Evolutionary conservation across 92 coral and sea anemone species (phyloP).

Genomic region (Blastomussa wellsi): DNA sequence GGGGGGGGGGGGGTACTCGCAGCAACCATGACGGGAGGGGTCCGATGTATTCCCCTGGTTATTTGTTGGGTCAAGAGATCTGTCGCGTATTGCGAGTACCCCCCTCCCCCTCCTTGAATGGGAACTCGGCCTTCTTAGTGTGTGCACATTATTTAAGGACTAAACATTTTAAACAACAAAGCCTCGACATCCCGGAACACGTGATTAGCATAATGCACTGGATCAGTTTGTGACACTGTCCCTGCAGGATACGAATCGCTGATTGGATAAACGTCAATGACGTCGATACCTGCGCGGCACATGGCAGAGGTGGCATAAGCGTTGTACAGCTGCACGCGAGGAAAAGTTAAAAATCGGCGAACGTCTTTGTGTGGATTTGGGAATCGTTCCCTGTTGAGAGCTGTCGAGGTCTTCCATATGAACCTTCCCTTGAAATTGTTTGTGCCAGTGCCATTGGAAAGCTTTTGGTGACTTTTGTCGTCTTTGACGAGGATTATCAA

Average conservation of each 20-base stretch:
- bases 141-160: background rate
- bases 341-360: slow-evolving; percentile 85
- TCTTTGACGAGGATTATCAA: slow-evolving; percentile 50
- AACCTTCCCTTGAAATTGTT: slow-evolving; percentile 68
- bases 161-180: slow-evolving; percentile 55
- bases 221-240: slow-evolving; percentile 73
- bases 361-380: slow-evolving; percentile 95
- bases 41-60: no score
- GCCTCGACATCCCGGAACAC: slow-evolving; percentile 78
- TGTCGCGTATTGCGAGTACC: no score
- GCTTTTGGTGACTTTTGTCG: slow-evolving; percentile 29
- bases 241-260: slow-evolving; percentile 89
- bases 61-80: no score
- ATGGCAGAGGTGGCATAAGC: slow-evolving; percentile 88
- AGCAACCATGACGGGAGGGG: no score
- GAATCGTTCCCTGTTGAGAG: slow-evolving; percentile 81
- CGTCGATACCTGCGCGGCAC: slow-evolving; percentile 89
- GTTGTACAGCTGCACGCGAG: slow-evolving; percentile 77
- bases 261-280: slow-evolving; percentile 87
- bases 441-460: slow-evolving; percentile 10
- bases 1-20: no score
- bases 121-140: no score
- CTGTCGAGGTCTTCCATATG: slow-evolving; percentile 93
- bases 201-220: slow-evolving; percentile 73
- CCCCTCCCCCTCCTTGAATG: no score